These are phyloP conservation scores for Eurytoma adleriae DNA, from an alignment of 2,888 invertebrate genomes.

Conservation along the genomic window DNA sequence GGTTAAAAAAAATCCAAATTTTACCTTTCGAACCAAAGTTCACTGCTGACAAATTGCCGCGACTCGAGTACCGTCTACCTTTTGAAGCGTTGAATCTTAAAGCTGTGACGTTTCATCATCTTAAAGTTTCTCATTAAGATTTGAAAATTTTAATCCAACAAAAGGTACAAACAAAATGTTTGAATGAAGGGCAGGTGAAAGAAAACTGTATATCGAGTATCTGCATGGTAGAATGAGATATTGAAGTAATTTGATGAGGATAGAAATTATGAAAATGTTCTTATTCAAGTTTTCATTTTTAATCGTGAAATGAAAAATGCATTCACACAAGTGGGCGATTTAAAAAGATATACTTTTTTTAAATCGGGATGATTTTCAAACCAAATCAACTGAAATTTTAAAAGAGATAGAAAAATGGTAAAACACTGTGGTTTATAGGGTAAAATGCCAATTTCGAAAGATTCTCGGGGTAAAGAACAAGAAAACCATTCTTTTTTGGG, in stretches of 20 bases:
- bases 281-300: background rate
- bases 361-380: slow-evolving; percentile 23
- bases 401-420: background rate
- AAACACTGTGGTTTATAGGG: slow-evolving; percentile 23
- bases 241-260: background rate
- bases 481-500: slow-evolving; percentile 19
- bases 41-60: slow-evolving; percentile 37
- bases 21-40: slow-evolving; percentile 53
- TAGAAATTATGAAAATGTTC: background rate
- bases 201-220: no score
- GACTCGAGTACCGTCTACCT: slow-evolving; percentile 22
- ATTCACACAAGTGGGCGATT: background rate
- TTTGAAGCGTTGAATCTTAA: slow-evolving; percentile 7
- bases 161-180: slow-evolving; percentile 28
- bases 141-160: slow-evolving; percentile 31
- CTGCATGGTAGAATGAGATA: slow-evolving; percentile 13
- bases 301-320: no score
- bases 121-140: slow-evolving; percentile 12
- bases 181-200: slow-evolving; percentile 1
- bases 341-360: slow-evolving; percentile 12
- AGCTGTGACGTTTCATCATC: slow-evolving; percentile 2
- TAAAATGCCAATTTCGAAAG: slow-evolving; percentile 25
- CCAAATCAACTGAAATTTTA: slow-evolving; percentile 10
- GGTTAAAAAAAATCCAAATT: slow-evolving; percentile 31
- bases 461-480: slow-evolving; percentile 20